phyloP scores from a whole-genome alignment of 2,888 invertebrate genomes.

The Hermaeophaga mercurialis region DNA sequence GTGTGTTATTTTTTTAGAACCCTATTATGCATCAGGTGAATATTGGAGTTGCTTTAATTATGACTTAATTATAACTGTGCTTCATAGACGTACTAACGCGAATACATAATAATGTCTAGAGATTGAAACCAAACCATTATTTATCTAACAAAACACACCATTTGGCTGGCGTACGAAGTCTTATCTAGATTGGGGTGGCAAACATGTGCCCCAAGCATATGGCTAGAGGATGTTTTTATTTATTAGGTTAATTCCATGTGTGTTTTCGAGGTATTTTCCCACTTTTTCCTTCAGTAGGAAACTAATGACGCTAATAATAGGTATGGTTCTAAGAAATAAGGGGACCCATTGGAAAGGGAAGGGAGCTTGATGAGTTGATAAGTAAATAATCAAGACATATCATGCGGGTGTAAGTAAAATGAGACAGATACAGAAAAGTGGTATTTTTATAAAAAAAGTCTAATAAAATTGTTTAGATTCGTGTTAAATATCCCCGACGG shows the following conservation, averaged over 20 bases:
- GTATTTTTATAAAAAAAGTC: no score
- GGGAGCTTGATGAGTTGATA: not conserved
- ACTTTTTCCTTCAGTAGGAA: not conserved
- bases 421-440: no score
- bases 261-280: slow-evolving; percentile 9
- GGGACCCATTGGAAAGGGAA: not conserved
- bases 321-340: not conserved
- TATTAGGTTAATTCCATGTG: slow-evolving; percentile 15
- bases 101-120: no score
- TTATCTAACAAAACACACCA: slow-evolving; percentile 9
- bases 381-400: not conserved
- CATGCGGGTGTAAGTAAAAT: no score
- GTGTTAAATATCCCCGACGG: no score
- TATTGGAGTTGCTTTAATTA: no score
- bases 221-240: slow-evolving; percentile 16
- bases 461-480: no score
- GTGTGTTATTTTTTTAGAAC: no score
- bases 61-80: no score
- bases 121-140: slow-evolving; percentile 13
- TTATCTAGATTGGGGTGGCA: slow-evolving; percentile 26
- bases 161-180: slow-evolving; percentile 4
- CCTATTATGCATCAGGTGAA: no score
- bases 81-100: no score
- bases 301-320: slow-evolving; percentile 8
- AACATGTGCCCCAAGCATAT: slow-evolving; percentile 27